Evolutionary conservation across 2,113 vertebrate genomes (phyloP).

Genomic region (Gallinago paraguaiae): DNA sequence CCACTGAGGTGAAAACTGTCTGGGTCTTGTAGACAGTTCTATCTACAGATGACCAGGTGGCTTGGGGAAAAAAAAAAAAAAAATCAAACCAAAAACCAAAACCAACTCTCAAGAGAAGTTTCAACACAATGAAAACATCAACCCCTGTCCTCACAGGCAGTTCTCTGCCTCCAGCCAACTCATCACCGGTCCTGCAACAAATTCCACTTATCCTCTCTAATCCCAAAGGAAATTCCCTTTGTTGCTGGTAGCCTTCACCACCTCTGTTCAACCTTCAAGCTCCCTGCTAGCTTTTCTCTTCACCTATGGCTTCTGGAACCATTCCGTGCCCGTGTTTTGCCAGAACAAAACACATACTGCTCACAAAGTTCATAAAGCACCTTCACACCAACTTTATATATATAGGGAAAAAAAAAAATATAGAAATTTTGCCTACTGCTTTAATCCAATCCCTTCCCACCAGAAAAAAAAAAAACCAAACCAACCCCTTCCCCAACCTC

Average conservation of each 20-base stretch:
- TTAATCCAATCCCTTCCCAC: background rate
- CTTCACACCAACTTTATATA: background rate
- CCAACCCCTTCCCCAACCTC: background rate
- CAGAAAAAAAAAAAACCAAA: too few relatives aligned
- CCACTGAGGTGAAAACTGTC: background rate
- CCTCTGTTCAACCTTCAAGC: background rate
- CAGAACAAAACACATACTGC: background rate
- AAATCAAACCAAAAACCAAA: too few relatives aligned
- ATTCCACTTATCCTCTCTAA: background rate
- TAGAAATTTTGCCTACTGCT: background rate
- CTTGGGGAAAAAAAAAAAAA: background rate
- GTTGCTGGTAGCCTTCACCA: too few relatives aligned
- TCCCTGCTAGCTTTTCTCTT: background rate
- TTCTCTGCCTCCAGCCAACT: background rate
- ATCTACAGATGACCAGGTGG: background rate
- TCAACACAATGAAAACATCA: background rate
- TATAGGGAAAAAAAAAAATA: too few relatives aligned
- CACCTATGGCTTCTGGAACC: background rate
- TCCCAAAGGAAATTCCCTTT: background rate
- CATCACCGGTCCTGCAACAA: background rate
- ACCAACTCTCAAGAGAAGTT: background rate
- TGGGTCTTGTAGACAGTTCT: background rate
- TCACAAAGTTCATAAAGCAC: background rate
- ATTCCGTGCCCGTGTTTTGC: accelerated
- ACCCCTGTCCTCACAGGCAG: background rate